Evolutionary conservation across 2,113 vertebrate genomes (phyloP).

Genomic region (Apteryx owenii): DNA sequence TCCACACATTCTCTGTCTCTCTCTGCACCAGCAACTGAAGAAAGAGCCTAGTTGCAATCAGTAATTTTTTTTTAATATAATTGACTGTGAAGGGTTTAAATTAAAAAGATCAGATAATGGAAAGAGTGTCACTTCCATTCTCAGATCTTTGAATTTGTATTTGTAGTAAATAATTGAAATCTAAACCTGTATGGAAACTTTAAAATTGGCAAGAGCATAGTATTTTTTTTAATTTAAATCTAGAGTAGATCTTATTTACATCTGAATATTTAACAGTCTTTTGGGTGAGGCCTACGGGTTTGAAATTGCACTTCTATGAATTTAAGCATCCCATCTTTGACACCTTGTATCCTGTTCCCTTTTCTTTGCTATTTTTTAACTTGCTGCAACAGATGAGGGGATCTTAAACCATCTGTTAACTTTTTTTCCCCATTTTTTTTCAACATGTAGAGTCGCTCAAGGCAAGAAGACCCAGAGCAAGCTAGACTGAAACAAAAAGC

Average conservation of each 20-base stretch:
- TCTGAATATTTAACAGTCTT: conserved; percentile 83
- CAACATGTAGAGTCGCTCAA: conserved; percentile 87
- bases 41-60: neutral
- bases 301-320: conserved; percentile 80
- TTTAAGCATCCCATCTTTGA: conserved; percentile 84
- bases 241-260: conserved; percentile 78
- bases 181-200: conserved; percentile 28
- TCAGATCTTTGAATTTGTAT: neutral
- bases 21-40: neutral
- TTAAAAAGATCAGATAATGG: neutral
- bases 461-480: conserved; percentile 96
- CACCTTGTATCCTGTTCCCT: conserved; percentile 83
- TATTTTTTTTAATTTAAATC: conserved; percentile 66
- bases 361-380: conserved; percentile 86
- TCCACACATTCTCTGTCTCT: neutral
- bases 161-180: neutral
- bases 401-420: conserved; percentile 94
- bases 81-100: neutral
- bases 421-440: conserved; percentile 75
- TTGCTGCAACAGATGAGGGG: conserved; percentile 85
- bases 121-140: neutral
- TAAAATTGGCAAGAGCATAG: conserved; percentile 1
- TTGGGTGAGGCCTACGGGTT: conserved; percentile 80
- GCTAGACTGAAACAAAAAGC: conserved; percentile 93
- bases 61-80: neutral